phyloP scores from a whole-genome alignment of 2,888 invertebrate species.

The Microchrysa polita region DNA sequence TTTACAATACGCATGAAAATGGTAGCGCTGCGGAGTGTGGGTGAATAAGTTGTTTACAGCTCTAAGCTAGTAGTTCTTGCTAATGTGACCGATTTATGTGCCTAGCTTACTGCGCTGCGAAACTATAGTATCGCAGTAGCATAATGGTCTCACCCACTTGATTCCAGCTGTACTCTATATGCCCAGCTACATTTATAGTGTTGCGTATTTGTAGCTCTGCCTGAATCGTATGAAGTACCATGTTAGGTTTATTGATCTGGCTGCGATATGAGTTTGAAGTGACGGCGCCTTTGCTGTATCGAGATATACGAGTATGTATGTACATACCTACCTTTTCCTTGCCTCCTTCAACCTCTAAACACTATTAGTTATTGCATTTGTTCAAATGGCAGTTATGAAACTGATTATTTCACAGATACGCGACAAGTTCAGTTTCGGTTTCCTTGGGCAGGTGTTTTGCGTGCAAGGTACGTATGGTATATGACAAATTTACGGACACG shows the following conservation, averaged over 20 bases:
- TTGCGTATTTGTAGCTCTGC: not conserved
- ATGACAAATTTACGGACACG: constrained; percentile 28
- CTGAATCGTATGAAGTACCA: not conserved
- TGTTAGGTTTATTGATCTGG: not conserved
- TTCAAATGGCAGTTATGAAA: constrained; percentile 3
- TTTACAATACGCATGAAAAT: not conserved
- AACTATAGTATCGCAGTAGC: constrained; percentile 15
- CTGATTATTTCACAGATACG: constrained; percentile 16
- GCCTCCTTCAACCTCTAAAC: not conserved
- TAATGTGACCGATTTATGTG: not conserved
- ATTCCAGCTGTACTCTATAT: not conserved
- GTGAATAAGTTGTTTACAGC: not conserved
- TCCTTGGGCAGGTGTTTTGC: constrained; percentile 40
- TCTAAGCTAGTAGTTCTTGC: too few species aligned
- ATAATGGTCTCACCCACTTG: constrained; percentile 23
- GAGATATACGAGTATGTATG: too few species aligned
- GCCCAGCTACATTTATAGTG: not conserved
- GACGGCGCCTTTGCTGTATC: not conserved
- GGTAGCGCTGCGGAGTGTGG: constrained; percentile 6
- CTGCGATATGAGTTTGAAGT: constrained; percentile 12
- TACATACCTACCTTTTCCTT: not conserved
- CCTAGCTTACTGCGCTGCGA: not conserved
- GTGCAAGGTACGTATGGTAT: constrained; percentile 18
- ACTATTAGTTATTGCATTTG: not conserved
- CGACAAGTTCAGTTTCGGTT: constrained; percentile 10